These are phyloP conservation scores for Neogobius melanostomus DNA, from an alignment of 2,113 vertebrate genomes.

Conservation along the genomic window DNA sequence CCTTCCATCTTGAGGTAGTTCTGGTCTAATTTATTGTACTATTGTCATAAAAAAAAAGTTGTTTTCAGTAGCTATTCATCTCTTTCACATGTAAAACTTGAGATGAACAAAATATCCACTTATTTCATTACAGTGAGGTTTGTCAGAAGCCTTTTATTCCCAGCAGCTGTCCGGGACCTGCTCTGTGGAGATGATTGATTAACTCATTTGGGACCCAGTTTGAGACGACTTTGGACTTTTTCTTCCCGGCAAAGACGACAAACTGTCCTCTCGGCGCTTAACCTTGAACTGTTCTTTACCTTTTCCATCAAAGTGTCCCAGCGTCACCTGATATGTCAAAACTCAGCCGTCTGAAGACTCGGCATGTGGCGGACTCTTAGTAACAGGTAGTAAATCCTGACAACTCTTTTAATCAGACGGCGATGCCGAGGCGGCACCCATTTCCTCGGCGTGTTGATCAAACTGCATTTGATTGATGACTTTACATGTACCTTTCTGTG, in stretches of 20 bases:
- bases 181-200: conserved; percentile 69
- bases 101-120: conserved; percentile 22
- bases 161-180: conserved; percentile 61
- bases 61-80: background rate
- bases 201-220: conserved; percentile 73
- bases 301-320: background rate
- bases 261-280: conserved; percentile 28
- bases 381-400: conserved; percentile 42
- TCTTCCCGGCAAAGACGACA: conserved; percentile 4
- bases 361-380: conserved; percentile 38
- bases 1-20: no score
- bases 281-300: conserved; percentile 25
- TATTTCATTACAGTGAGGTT: conserved; percentile 2
- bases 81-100: background rate
- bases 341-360: background rate
- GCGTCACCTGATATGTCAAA: conserved; percentile 36
- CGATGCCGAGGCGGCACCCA: conserved; percentile 34
- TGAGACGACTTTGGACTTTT: conserved; percentile 51
- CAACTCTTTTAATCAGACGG: conserved; percentile 17
- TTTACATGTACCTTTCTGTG: conserved; percentile 29
- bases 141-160: conserved; percentile 13
- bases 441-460: conserved; percentile 44
- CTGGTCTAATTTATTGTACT: background rate
- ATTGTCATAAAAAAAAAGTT: background rate
- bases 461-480: conserved; percentile 67